A percentile compares a stretch with the other conserved stretches of the same genome.
These are phyloP conservation scores for Zaprionus obscuricornis DNA, from an alignment of 2,888 invertebrate genomes.

Conservation along the genomic window DNA sequence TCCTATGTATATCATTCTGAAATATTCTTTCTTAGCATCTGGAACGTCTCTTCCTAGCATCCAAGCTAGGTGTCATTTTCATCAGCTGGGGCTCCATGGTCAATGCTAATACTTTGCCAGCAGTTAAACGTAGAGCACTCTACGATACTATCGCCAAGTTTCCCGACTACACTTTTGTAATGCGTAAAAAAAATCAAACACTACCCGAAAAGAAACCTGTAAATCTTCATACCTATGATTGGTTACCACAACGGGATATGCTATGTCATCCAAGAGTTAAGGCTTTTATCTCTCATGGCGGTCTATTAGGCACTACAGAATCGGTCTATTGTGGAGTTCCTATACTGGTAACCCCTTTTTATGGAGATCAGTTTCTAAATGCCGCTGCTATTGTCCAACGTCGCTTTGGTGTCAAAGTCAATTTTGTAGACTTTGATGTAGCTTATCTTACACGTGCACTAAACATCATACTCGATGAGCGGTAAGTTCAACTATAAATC, in stretches of 20 bases:
- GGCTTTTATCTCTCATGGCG: conserved; percentile 89
- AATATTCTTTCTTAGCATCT: conserved; percentile 47
- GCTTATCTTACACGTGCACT: conserved; percentile 84
- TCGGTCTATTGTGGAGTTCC: conserved; percentile 87
- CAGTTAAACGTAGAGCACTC: conserved; percentile 85
- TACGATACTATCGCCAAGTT: conserved; percentile 84
- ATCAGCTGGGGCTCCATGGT: conserved; percentile 89
- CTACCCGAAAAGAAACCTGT: conserved; percentile 84
- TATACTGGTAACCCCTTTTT: conserved; percentile 87
- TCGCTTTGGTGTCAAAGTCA: conserved; percentile 85
- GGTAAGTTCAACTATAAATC: conserved; percentile 25
- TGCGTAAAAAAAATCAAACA: conserved; percentile 87
- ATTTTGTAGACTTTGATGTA: conserved; percentile 84
- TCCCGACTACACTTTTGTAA: conserved; percentile 85
- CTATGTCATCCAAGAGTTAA: conserved; percentile 88
- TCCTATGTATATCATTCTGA: too few relatives aligned
- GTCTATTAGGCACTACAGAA: conserved; percentile 88
- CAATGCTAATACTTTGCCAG: conserved; percentile 85
- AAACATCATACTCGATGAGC: conserved; percentile 73
- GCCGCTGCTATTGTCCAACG: conserved; percentile 84
- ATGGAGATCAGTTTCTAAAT: conserved; percentile 87
- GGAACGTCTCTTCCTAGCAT: conserved; percentile 14
- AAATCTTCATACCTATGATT: conserved; percentile 86
- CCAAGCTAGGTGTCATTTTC: conserved; percentile 85
- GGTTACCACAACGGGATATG: conserved; percentile 89